Evolutionary conservation across 2,797 vertebrate species (phyloP).

Genomic region (Manis javanica): DNA sequence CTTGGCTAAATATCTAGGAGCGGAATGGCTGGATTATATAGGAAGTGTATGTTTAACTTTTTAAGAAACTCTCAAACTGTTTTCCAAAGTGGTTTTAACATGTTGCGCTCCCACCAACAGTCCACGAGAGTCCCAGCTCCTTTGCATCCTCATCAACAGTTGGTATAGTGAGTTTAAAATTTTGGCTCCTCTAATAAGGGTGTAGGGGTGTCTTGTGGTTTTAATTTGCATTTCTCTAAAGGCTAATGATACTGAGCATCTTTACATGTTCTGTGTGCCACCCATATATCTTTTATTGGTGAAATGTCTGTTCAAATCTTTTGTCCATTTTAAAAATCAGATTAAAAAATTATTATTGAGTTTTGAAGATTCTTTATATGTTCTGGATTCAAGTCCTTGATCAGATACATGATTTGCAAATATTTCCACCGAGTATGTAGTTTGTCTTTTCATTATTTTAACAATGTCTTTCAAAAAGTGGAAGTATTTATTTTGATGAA

Average conservation of each 20-base stretch:
- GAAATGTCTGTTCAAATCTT: neutral
- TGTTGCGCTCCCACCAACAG: neutral
- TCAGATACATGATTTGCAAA: neutral
- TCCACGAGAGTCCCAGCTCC: neutral
- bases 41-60: neutral
- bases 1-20: neutral
- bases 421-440: neutral
- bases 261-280: neutral
- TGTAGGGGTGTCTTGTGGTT: neutral
- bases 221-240: neutral
- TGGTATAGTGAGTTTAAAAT: neutral
- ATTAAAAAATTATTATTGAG: neutral
- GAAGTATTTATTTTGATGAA: neutral
- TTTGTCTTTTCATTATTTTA: neutral
- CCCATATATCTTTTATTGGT: neutral
- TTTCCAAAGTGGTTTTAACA: neutral
- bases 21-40: neutral
- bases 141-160: neutral
- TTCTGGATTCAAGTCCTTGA: neutral
- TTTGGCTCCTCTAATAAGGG: neutral
- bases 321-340: neutral
- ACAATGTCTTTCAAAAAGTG: neutral
- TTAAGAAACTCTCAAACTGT: neutral
- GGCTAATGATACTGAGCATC: neutral
- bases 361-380: neutral